Evolutionary conservation across 1,140 invertebrate genomes (phyloP), one percentile per base, ranked within the genome.

Genomic region (Trachymyrmex cornetzi): DNA sequence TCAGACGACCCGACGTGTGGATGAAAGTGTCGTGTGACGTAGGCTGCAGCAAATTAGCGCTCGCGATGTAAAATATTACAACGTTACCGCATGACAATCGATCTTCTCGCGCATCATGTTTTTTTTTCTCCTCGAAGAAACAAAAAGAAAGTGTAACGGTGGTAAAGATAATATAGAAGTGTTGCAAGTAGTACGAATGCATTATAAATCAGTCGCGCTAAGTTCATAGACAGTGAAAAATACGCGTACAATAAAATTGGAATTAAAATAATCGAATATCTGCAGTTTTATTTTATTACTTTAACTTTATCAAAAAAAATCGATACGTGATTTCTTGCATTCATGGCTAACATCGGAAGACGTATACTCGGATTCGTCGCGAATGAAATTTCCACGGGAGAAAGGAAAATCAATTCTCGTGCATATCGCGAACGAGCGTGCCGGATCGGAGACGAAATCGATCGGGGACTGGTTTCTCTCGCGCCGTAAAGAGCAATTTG

Each of bases 381-480:
- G 38, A 59, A 61, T 61, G 3, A 48, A 82, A 82, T 74, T 55
- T 82, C 53, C 30, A 57, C 66, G 50, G 24, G n/a, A 16, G 12
- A 27, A 72, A 59, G 14, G 6, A 38, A 53, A 53, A 64, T 38
- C 27, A 55, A 57, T 84, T 38, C 11, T 27, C 38, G 12, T 11
- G 59, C 16, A 27, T 27, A 48, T 84, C 81, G 67, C 77, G 64
- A 80, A 44, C 59, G 34, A 82, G 38, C 38, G 64, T 74, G 71
- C 57, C 66, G 38, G 22, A 48, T 59, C 34, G 77, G 38, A 86
- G 59, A 80, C 57, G 19, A 44, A 85, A 91, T 86, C 85, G 81
- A 90, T 90, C 77, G 50, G 67, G 64, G 30, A 63, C 71, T 3
- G 14, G 64, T 82, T 77, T 69, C 72, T 88, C 75, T 86, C 30